phyloP scores from a whole-genome alignment of 2,888 invertebrate species.

The Chelonus formosanus region DNA sequence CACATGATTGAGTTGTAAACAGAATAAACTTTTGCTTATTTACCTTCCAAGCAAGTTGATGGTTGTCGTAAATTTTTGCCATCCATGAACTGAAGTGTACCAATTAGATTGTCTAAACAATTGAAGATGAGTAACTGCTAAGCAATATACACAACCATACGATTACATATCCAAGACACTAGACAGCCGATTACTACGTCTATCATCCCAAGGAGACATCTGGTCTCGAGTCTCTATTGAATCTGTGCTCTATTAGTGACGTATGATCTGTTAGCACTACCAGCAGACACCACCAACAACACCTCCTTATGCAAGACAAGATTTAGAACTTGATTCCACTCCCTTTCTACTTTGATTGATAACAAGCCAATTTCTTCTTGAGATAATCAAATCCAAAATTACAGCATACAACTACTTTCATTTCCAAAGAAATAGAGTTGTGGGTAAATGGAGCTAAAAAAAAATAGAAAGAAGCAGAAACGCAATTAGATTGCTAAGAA shows the following conservation, averaged over 20 bases:
- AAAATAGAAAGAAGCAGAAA: conserved; percentile 2
- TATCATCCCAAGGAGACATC: conserved; percentile 51
- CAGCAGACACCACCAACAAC: conserved; percentile 41
- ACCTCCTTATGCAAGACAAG: conserved; percentile 40
- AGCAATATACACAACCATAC: neutral
- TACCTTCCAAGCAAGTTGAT: too few relatives aligned
- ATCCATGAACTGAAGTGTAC: too few relatives aligned
- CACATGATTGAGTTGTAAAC: too few relatives aligned
- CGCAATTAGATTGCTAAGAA: conserved; percentile 42
- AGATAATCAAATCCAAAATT: conserved; percentile 1
- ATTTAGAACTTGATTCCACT: conserved; percentile 6
- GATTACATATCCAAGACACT: conserved; percentile 31
- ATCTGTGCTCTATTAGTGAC: conserved; percentile 47
- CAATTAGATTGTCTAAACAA: too few relatives aligned
- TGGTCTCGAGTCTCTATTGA: conserved; percentile 36
- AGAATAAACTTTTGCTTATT: too few relatives aligned
- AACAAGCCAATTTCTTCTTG: neutral
- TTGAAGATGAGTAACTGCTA: too few relatives aligned
- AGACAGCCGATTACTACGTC: conserved; percentile 54
- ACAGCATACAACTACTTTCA: too few relatives aligned
- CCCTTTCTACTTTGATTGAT: neutral
- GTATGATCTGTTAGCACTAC: conserved; percentile 32
- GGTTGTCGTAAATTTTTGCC: too few relatives aligned
- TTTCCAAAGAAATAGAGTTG: too few relatives aligned
- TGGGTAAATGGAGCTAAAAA: neutral